Conservation (phyloP, 2,113 vertebrate species). For the Tautogolabrus adspersus region DNA sequence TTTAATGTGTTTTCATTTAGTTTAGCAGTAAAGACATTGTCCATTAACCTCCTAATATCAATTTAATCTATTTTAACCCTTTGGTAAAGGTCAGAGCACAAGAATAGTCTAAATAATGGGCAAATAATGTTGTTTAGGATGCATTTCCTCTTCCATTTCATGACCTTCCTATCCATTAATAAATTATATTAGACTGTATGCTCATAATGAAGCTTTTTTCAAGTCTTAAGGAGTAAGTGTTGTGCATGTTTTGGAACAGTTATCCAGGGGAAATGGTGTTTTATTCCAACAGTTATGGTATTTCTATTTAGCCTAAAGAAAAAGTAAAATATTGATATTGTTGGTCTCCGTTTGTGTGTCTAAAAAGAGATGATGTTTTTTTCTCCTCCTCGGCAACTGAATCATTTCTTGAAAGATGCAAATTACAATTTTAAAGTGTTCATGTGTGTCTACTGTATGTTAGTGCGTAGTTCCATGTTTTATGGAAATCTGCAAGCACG, state of each 20-base stretch:
- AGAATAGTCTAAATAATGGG: constrained; percentile 74
- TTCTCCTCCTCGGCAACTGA: not conserved
- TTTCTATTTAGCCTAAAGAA: too few relatives aligned
- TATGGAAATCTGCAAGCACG: constrained; percentile 16
- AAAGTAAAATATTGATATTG: too few relatives aligned
- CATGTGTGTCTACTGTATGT: too few relatives aligned
- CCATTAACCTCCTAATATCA: constrained; percentile 82
- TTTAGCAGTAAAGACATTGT: constrained; percentile 80
- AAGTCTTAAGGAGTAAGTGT: constrained; percentile 25
- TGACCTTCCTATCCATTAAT: constrained; percentile 46
- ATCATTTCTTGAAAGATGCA: not conserved
- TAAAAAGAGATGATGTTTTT: too few relatives aligned
- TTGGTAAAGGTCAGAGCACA: constrained; percentile 73
- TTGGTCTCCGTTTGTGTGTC: too few relatives aligned
- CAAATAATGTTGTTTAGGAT: constrained; percentile 74
- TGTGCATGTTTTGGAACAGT: constrained; percentile 6
- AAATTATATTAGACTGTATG: constrained; percentile 34
- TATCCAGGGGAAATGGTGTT: not conserved
- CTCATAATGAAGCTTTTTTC: constrained; percentile 25
- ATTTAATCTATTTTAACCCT: constrained; percentile 80
- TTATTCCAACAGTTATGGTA: not conserved
- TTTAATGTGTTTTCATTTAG: constrained; percentile 82
- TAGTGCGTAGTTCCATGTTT: constrained; percentile 1
- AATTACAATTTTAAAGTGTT: not conserved
- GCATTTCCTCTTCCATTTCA: constrained; percentile 53